Evolutionary conservation across 2,113 vertebrate species (phyloP).

Genomic region (Tautogolabrus adspersus): DNA sequence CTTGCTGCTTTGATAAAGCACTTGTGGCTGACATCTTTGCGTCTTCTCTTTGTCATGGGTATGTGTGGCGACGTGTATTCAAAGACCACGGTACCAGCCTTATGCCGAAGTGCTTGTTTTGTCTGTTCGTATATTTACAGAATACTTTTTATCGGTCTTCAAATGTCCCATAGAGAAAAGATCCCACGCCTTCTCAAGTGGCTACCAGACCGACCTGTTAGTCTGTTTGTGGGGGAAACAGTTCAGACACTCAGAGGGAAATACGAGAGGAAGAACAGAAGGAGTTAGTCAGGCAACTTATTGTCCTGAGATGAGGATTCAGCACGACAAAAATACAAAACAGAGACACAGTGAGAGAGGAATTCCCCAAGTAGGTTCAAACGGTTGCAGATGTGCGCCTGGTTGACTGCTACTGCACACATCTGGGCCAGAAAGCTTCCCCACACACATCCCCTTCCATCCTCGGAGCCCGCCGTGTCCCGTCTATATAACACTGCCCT

Average conservation of each 20-base stretch:
- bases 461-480: constrained; percentile 33
- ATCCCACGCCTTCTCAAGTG: constrained; percentile 50
- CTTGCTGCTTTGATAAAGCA: constrained; percentile 12
- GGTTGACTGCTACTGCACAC: constrained; percentile 72
- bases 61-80: constrained; percentile 43
- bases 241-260: constrained; percentile 63
- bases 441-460: constrained; percentile 35
- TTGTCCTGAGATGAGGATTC: constrained; percentile 63
- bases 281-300: constrained; percentile 59
- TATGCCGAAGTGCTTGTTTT: constrained; percentile 54
- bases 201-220: constrained; percentile 53
- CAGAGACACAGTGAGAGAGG: constrained; percentile 53
- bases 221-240: constrained; percentile 60
- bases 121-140: constrained; percentile 63
- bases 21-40: constrained; percentile 18
- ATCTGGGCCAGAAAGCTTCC: constrained; percentile 69
- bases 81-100: constrained; percentile 37
- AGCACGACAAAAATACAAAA: constrained; percentile 48
- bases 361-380: constrained; percentile 78
- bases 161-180: constrained; percentile 47
- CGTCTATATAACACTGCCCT: constrained; percentile 37
- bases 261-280: constrained; percentile 59
- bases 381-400: constrained; percentile 78
- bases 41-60: constrained; percentile 32
- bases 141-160: constrained; percentile 52